These are phyloP conservation scores for Zoroaster sp. DNA, from an alignment of 53 echinoderm and acorn worm species.

Conservation along the genomic window DNA sequence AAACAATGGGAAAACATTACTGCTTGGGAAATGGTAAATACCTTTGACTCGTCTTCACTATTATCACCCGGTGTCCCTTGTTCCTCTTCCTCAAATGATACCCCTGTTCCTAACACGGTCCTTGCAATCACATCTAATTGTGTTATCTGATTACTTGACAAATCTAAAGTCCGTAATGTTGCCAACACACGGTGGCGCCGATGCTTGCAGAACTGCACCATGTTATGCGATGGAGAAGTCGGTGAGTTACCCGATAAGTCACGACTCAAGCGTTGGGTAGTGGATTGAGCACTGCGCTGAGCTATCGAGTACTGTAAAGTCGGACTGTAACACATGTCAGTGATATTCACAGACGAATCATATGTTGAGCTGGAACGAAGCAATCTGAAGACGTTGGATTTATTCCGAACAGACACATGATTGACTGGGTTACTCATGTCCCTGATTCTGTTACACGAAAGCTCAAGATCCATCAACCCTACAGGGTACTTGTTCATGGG, in stretches of 20 bases:
- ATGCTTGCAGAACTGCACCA: slow-evolving; percentile 76
- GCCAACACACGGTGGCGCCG: slow-evolving; percentile 84
- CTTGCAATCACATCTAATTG: slow-evolving; percentile 71
- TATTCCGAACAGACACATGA: slow-evolving; percentile 28
- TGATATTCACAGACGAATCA: neutral
- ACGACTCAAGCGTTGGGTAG: slow-evolving; percentile 23
- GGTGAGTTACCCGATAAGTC: slow-evolving; percentile 23
- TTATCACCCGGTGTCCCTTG: slow-evolving; percentile 42
- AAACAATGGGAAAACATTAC: no score
- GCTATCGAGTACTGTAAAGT: slow-evolving; percentile 25
- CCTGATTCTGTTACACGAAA: slow-evolving; percentile 70
- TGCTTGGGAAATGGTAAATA: no score
- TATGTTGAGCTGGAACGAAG: slow-evolving; percentile 34
- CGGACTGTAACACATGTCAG: slow-evolving; percentile 50
- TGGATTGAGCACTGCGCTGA: neutral
- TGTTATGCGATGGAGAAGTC: neutral
- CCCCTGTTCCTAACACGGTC: slow-evolving; percentile 51
- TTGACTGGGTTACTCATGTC: slow-evolving; percentile 59
- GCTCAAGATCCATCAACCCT: slow-evolving; percentile 80
- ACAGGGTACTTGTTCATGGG: slow-evolving; percentile 89
- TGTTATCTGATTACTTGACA: slow-evolving; percentile 75
- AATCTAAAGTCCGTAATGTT: slow-evolving; percentile 81
- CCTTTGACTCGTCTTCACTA: slow-evolving; percentile 43
- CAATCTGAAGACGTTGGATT: slow-evolving; percentile 39
- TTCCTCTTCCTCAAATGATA: slow-evolving; percentile 38